Percentiles rank a stretch among this genome's conserved stretches.
phyloP scores from a whole-genome alignment of 2,113 vertebrate genomes.

The Pandion haliaetus region DNA sequence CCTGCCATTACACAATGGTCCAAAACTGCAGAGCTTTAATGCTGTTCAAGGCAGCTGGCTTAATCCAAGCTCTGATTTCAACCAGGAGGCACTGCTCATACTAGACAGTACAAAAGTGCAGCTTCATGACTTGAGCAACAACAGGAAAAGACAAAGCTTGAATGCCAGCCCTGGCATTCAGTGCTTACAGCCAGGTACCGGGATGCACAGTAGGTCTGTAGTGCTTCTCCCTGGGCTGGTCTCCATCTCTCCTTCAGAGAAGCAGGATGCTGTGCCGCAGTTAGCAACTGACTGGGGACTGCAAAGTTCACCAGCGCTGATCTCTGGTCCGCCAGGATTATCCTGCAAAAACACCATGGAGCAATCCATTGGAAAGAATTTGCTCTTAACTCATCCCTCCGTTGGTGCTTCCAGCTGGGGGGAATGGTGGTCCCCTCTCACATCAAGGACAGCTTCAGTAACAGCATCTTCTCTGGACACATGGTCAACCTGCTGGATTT shows the following conservation, averaged over 20 bases:
- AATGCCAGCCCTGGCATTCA: background rate
- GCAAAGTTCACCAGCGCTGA: background rate
- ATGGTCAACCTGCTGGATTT: background rate
- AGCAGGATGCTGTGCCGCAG: background rate
- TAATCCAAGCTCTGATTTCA: background rate
- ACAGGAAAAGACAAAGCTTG: background rate
- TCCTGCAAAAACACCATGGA: background rate
- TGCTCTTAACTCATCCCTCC: background rate
- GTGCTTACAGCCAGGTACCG: rapidly evolving
- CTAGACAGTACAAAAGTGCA: background rate
- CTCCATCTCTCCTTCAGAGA: background rate
- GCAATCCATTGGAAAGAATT: background rate
- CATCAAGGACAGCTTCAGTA: background rate
- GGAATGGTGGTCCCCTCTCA: rapidly evolving
- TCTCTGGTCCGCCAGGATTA: background rate
- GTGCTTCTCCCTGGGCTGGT: background rate
- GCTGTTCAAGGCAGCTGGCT: background rate
- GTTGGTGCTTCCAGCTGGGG: background rate
- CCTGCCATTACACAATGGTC: background rate
- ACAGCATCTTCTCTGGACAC: background rate
- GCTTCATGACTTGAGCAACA: background rate
- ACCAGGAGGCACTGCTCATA: background rate
- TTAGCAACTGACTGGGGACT: background rate
- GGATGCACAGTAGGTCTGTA: background rate
- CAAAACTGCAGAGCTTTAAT: rapidly evolving